Base-by-base conservation (phyloP, 2,113 vertebrate genomes). In the Dendrocopos noguchii region DNA sequence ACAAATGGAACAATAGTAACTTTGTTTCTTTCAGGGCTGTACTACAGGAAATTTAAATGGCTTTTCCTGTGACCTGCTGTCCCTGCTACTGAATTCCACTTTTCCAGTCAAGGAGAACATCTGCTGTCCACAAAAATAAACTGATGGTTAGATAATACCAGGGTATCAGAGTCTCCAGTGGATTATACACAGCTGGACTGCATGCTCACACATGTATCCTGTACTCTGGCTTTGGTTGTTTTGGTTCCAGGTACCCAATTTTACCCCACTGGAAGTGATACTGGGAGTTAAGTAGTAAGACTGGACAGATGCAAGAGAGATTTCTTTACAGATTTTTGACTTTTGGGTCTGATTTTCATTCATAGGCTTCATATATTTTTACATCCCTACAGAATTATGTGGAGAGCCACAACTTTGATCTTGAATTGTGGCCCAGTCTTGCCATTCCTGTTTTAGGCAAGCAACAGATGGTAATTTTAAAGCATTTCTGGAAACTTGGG, bases 381-480 rank as follows among this genome's bases (percentile, higher is more conserved):
- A 4, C 34, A 61, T 39, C 42, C 28, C 50, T 80, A 12, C 20
- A 85, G 4, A 31, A 39, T 17, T 66, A 34, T 44, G 15, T 39
- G 29, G 27, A 73, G 15, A 80, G 34, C 8, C 34, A 27, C 1
- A 1, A 28, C 25, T 73, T 82, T 21, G 9, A 7, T 71, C 42
- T 39, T 74, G 34, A 74, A 46, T 14, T 27, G 22, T 64, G 11
- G 19, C 22, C 33, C 27, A 50, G 9, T 17, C 29, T 46, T 85
- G 7, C 16, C 39, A 47, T 72, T 63, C 11, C 55, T 21, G 17
- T 85, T 71, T 59, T 55, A 70, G 52, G 20, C 33, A 80, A 80
- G 15, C 0, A 0, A 6, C 42, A 16, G 10, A 10, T 10, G 3
- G 21, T 59, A 7, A 56, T 80, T 71, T 77, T 17, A 80, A 86